Evolutionary conservation across 2,888 invertebrate genomes (phyloP).

Genomic region (Dexiosoma caninum): DNA sequence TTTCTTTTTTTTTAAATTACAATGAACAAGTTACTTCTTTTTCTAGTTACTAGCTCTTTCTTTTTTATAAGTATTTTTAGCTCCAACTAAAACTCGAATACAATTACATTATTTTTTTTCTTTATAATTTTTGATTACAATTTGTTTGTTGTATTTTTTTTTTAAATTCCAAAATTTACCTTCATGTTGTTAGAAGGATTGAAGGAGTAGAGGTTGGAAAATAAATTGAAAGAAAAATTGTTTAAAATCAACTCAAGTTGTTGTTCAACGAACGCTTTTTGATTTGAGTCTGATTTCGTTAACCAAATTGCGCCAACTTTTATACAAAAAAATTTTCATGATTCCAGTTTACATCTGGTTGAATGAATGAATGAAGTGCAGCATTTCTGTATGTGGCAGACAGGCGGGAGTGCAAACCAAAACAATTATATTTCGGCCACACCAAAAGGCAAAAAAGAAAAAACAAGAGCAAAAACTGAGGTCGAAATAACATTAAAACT

Average conservation of each 20-base stretch:
- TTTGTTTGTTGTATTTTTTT: background rate
- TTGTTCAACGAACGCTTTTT: conserved; percentile 73
- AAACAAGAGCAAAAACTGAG: conserved; percentile 19
- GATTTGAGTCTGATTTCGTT: conserved; percentile 76
- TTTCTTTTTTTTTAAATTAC: no score
- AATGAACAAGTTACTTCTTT: no score
- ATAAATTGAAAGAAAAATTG: conserved; percentile 31
- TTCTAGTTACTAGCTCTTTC: no score
- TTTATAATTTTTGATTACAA: no score
- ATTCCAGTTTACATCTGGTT: conserved; percentile 13
- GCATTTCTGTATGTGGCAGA: conserved; percentile 15
- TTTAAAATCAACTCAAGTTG: conserved; percentile 60
- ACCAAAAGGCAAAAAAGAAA: conserved; percentile 38
- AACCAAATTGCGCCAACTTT: conserved; percentile 75
- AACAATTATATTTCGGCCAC: conserved; percentile 38
- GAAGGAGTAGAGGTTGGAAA: conserved; percentile 53
- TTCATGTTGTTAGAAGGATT: conserved; percentile 74
- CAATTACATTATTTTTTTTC: no score
- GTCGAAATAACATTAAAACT: background rate
- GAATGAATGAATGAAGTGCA: background rate
- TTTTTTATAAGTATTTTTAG: background rate
- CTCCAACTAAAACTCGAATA: no score
- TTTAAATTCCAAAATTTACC: conserved; percentile 66
- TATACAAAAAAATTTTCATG: conserved; percentile 70
- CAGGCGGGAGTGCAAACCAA: background rate